Base-by-base conservation (phyloP, 1,140 invertebrate genomes). In the Pseudomyrmex dendroicus region DNA sequence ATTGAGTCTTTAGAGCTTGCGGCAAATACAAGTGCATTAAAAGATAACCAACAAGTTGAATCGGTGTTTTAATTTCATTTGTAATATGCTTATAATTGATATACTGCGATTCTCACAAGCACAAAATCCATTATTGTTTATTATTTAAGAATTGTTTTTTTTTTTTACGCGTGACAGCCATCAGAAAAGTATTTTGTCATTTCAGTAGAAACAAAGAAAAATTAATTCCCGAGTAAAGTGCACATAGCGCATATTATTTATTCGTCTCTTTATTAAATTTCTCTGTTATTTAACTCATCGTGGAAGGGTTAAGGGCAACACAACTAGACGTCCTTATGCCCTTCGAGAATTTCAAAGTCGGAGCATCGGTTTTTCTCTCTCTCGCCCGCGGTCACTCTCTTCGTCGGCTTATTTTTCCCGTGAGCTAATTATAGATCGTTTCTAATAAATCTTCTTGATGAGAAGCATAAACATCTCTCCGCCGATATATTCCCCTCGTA, bases 401-500 rank as follows among this genome's bases (percentile, higher is more conserved):
- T 73, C n/a, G 66, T 44, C n/a, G 4, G 46, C 48, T 73, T 74
- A 82, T 74, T 82, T 73, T 73, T 63, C 44, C 80, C 80, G 57
- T 20, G 12, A 4, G 52, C 25, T 74, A 82, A 73, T 82, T 74
- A 82, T 73, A 73, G 48, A 62, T 50, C 20, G 57, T 74, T 82
- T 82, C 46, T 35, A 70, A 64, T 74, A 63, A 73, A 63, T 82
- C 80, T 76, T 82, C 72, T 76, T 54, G 44, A 59, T 46, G 57
- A 82, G 48, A 82, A 54, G 61, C 25, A 82, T 76, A 73, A 73
- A 82, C 80, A 82, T 63, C 72, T 82, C 72, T 82, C 72, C 57
- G 56, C 20, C 54, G 20, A 80, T 59, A 62, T 67, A 46, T 67
- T 35, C 57, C 72, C 70, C 78, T 20, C 59, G 59, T 63, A 62